Evolutionary conservation across 2,113 vertebrate genomes (phyloP), one percentile per base, ranked within the genome.

Genomic region (Callocephalon fimbriatum): DNA sequence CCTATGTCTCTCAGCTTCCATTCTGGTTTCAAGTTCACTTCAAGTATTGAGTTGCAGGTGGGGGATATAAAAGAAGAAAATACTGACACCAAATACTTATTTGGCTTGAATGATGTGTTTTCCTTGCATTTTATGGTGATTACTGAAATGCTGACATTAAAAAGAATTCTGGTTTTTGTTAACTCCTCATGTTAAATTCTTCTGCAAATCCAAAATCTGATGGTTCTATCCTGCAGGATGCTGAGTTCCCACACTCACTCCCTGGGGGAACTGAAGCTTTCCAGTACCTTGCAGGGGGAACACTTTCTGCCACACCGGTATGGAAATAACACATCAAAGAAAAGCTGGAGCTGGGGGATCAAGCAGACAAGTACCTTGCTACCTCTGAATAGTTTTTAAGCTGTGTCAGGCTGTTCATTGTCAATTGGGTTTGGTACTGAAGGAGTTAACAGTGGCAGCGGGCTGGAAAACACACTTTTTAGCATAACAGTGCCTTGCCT

Each of bases 401-500:
- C 61, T 88, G 6, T 22, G 25, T 6, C 63, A 73, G 45, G 10
- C 20, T 67, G 21, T 21, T 80, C 25, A 3, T 10, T 67, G 8
- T 59, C 26, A 50, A 0, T 1, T 31, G 2, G 29, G 26, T 76
- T 91, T 42, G 65, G 51, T 21, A 47, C 15, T 25, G 56, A 68
- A 80, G 62, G 74, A 72, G 83, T 97, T 88, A 94, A 85, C 5
- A 25, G 47, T 16, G 45, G 48, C 82, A 87, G 71, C 27, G 23
- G 50, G 53, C 23, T 93, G 53, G 17, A 82, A 96, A 91, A 65
- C 27, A 68, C 6, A 23, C 38, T 82, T 80, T 67, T 83, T 78
- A 87, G 15, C 80, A 29, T 83, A 91, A 45, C 45, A 74, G 63
- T 81, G 51, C 76, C 44, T 63, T 63, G 53, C 47, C 44, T 74